These are phyloP conservation scores for Vesta saturnalis DNA, from an alignment of 2,888 invertebrate genomes.

Conservation along the genomic window DNA sequence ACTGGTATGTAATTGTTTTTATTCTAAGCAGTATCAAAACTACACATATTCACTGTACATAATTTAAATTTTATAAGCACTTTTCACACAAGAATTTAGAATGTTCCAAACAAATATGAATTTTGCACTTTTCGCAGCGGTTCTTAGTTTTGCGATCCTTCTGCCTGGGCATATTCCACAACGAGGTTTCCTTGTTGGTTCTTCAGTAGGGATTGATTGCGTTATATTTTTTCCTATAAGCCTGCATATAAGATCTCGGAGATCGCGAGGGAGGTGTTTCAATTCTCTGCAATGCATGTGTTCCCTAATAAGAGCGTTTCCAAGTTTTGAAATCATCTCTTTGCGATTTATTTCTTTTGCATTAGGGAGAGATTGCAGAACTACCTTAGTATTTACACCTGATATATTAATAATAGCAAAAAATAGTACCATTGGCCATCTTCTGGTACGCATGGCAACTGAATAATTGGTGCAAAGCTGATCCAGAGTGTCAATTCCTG, in stretches of 20 bases:
- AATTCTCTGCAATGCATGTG: not conserved
- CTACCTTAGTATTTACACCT: not conserved
- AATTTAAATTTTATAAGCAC: no score
- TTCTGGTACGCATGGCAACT: no score
- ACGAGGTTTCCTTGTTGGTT: not conserved
- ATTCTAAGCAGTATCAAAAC: not conserved
- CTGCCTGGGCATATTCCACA: not conserved
- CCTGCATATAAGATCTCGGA: not conserved
- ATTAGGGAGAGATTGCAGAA: not conserved
- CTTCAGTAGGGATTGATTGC: not conserved
- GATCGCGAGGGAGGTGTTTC: not conserved
- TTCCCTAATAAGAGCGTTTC: constrained; percentile 2
- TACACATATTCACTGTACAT: not conserved
- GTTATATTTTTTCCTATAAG: not conserved
- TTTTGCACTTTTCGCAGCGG: no score
- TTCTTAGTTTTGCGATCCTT: not conserved
- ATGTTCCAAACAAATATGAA: no score
- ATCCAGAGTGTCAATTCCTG: no score
- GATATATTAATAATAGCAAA: not conserved
- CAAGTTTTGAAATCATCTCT: not conserved
- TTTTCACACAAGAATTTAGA: no score
- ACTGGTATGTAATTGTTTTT: not conserved
- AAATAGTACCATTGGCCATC: not conserved
- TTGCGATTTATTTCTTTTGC: constrained; percentile 6
- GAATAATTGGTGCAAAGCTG: not conserved